A percentile compares a stretch with the other conserved stretches of the same genome.
These are phyloP conservation scores for Melanargia galathea DNA, from an alignment of 2,888 invertebrate species.

Conservation along the genomic window DNA sequence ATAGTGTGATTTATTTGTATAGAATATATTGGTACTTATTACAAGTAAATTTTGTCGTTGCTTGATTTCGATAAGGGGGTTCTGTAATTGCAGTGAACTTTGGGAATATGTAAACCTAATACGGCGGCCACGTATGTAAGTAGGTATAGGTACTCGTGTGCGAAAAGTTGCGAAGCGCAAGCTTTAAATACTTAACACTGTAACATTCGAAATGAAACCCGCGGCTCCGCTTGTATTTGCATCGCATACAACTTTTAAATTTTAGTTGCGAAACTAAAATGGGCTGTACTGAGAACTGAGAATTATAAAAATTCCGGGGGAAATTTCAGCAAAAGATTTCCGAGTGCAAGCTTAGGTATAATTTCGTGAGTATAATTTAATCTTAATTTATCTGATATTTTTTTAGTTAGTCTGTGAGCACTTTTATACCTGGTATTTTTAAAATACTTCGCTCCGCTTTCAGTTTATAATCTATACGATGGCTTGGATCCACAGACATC, in stretches of 20 bases:
- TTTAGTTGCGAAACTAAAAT: conserved; percentile 23
- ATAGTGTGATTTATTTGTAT: no score
- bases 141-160: background rate
- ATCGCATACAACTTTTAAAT: conserved; percentile 20
- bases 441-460: no score
- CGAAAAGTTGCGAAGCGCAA: conserved; percentile 16
- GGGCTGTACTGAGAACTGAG: no score
- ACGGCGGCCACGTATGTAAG: background rate
- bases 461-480: no score
- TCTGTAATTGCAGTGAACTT: background rate
- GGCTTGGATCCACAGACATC: no score
- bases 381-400: background rate
- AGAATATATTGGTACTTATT: no score
- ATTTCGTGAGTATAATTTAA: conserved; percentile 1
- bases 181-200: conserved; percentile 12
- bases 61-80: background rate
- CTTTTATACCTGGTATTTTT: background rate
- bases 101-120: conserved; percentile 12
- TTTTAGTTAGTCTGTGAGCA: background rate
- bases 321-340: conserved; percentile 5
- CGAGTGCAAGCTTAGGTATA: conserved; percentile 5
- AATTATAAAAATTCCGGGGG: conserved; percentile 20
- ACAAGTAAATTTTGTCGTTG: background rate
- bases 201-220: conserved; percentile 26
- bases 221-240: conserved; percentile 18